These are phyloP conservation scores for Hydraecia micacea DNA, from an alignment of 2,888 invertebrate species.

Conservation along the genomic window DNA sequence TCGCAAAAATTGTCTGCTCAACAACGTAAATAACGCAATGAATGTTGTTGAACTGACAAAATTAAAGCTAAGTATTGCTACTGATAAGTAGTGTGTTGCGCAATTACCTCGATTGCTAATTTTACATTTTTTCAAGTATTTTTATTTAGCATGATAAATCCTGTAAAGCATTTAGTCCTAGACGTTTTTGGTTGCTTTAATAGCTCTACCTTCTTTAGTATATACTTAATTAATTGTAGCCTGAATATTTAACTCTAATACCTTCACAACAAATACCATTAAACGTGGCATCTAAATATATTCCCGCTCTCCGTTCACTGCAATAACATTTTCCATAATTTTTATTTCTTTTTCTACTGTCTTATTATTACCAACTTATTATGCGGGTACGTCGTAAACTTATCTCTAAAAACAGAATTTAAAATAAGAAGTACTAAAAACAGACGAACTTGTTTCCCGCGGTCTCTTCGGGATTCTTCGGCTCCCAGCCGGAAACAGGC, in stretches of 20 bases:
- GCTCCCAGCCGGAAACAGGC: constrained; percentile 53
- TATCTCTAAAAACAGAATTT: constrained; percentile 46
- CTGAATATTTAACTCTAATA: not conserved
- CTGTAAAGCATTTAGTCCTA: not conserved
- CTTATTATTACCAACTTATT: constrained; percentile 31
- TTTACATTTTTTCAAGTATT: not conserved
- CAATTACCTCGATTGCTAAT: not conserved
- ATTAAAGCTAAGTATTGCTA: not conserved
- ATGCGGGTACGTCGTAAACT: constrained; percentile 56
- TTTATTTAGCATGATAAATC: not conserved
- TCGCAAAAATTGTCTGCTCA: not conserved
- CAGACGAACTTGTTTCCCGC: constrained; percentile 47
- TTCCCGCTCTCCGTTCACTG: not conserved
- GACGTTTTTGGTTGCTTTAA: not conserved
- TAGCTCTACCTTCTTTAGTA: not conserved
- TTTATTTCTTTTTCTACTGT: constrained; percentile 13
- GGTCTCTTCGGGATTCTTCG: constrained; percentile 57
- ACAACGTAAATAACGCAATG: not conserved
- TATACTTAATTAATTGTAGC: not conserved
- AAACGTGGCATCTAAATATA: constrained; percentile 7
- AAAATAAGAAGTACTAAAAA: constrained; percentile 52
- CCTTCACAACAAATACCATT: not conserved
- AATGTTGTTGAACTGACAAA: not conserved
- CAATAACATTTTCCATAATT: constrained; percentile 13
- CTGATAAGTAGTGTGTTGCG: not conserved